These are phyloP conservation scores for Mionectes macconnelli DNA, from an alignment of 2,113 vertebrate species.

Conservation along the genomic window DNA sequence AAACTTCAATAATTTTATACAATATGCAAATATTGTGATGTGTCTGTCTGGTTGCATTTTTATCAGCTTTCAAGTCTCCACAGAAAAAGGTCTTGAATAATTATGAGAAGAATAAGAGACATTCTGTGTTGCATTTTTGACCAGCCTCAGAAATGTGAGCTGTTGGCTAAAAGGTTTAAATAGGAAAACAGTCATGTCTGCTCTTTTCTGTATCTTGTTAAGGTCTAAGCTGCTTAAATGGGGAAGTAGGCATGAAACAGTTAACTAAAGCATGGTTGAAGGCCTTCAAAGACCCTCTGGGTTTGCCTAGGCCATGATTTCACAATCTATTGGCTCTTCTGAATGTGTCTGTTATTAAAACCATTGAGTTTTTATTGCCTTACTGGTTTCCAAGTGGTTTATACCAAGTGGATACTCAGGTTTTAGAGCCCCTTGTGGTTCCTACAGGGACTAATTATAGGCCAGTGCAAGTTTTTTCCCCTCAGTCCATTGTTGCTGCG, in stretches of 20 bases:
- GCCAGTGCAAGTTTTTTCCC: neutral
- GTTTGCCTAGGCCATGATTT: neutral
- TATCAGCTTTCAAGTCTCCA: neutral
- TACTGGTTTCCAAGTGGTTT: neutral
- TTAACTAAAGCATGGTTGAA: neutral
- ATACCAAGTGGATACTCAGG: neutral
- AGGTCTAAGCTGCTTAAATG: neutral
- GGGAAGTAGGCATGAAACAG: neutral
- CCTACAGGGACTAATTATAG: neutral
- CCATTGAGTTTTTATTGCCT: neutral
- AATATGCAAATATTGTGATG: neutral
- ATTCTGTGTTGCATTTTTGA: neutral
- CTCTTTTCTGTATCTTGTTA: neutral
- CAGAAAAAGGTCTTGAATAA: neutral
- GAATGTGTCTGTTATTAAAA: neutral
- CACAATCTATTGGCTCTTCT: neutral
- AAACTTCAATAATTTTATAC: neutral
- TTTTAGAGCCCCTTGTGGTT: neutral
- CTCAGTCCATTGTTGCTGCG: neutral
- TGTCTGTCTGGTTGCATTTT: neutral
- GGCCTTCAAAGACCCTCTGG: neutral
- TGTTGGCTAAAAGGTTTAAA: neutral
- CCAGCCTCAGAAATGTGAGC: neutral
- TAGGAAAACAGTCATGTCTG: neutral
- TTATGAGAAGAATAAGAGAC: neutral